Conservation (phyloP, 2,888 invertebrate genomes). For the Lepidocyrtoides sp. region DNA sequence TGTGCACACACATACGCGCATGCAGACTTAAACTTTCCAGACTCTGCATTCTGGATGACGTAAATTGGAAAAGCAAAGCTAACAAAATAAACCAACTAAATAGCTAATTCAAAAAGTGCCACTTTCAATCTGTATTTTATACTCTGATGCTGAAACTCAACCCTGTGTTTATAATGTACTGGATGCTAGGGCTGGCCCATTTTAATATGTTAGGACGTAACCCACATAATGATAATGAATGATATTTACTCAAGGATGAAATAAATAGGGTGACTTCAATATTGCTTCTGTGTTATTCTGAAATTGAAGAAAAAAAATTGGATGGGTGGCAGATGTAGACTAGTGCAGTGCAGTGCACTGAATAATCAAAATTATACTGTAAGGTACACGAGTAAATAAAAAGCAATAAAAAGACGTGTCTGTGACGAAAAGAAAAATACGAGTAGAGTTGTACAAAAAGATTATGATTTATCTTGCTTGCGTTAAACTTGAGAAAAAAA, state of each 20-base stretch:
- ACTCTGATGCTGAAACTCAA: conserved; percentile 36
- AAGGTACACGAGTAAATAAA: neutral
- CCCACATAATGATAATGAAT: conserved; percentile 74
- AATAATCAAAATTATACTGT: neutral
- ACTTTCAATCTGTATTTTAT: conserved; percentile 44
- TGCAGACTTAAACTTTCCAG: no score
- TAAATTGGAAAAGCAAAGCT: conserved; percentile 50
- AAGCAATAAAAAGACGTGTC: neutral
- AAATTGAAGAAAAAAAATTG: neutral
- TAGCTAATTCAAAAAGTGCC: conserved; percentile 73
- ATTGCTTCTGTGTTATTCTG: neutral
- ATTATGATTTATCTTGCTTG: no score
- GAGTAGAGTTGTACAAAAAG: no score
- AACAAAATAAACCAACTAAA: conserved; percentile 59
- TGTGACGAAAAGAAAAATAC: no score
- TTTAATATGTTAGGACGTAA: conserved; percentile 36
- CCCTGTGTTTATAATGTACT: conserved; percentile 13
- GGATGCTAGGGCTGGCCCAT: neutral
- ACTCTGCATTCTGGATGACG: neutral
- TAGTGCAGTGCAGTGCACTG: neutral
- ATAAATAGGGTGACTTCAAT: conserved; percentile 66
- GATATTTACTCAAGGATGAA: conserved; percentile 79
- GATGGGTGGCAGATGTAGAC: neutral
- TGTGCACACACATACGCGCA: no score
- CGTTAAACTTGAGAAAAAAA: no score